A percentile compares a stretch with the other conserved stretches of the same genome.
Evolutionary conservation across 2,797 vertebrate genomes (phyloP).

Genomic region (Anniella stebbinsi): DNA sequence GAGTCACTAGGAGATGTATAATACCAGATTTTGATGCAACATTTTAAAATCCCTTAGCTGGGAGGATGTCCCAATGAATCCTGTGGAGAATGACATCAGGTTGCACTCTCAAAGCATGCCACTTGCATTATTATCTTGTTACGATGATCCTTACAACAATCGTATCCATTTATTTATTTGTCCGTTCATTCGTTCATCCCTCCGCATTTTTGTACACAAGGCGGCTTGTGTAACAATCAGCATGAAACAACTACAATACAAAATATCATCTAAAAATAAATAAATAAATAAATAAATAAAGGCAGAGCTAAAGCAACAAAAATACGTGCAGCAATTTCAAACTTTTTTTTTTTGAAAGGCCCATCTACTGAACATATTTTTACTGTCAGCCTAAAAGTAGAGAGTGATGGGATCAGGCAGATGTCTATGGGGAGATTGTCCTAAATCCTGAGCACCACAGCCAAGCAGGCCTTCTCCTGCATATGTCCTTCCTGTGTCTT

Average conservation of each 20-base stretch:
- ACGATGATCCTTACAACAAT: not conserved
- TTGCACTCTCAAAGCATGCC: not conserved
- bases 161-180: not conserved
- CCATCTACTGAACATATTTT: not conserved
- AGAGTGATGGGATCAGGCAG: not conserved
- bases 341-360: not conserved
- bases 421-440: not conserved
- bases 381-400: not conserved
- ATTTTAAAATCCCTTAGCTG: not conserved
- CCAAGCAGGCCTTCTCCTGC: not conserved
- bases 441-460: not conserved
- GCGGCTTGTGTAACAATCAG: not conserved
- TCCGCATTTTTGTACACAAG: not conserved
- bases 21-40: not conserved
- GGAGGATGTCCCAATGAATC: not conserved
- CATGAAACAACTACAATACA: not conserved
- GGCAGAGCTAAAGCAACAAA: not conserved
- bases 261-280: too few species aligned
- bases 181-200: too few species aligned
- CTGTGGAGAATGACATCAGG: not conserved
- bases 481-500: too few species aligned
- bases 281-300: too few species aligned
- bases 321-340: not conserved
- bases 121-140: not conserved
- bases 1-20: too few species aligned